Conservation (phyloP, 2,113 vertebrate genomes). For the Rhodinocichla rosea region DNA sequence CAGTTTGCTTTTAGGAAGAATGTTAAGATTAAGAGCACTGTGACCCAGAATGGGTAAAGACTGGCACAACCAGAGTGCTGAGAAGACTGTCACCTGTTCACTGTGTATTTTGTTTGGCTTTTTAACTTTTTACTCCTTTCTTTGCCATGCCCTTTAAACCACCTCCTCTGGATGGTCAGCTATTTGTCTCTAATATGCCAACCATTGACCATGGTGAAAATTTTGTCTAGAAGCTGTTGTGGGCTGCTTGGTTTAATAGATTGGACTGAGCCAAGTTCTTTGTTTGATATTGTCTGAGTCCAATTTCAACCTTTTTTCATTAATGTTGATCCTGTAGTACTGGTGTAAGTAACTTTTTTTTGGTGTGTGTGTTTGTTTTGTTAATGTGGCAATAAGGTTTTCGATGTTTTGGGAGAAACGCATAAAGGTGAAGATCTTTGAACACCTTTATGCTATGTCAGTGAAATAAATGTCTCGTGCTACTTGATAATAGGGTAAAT, state of each 20-base stretch:
- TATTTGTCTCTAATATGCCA: not conserved
- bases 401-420: not conserved
- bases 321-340: not conserved
- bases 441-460: not conserved
- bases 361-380: not conserved
- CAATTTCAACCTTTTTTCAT: not conserved
- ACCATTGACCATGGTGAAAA: not conserved
- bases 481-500: not conserved
- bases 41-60: not conserved
- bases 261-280: not conserved
- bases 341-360: not conserved
- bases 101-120: not conserved
- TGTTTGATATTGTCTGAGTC: not conserved
- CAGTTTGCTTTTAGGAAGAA: not conserved
- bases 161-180: not conserved
- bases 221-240: not conserved
- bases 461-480: not conserved
- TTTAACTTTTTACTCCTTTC: not conserved
- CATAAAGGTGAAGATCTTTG: not conserved
- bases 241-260: not conserved
- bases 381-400: not conserved
- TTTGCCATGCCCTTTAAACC: not conserved
- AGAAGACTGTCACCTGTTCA: not conserved
- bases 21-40: not conserved
- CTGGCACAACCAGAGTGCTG: not conserved